Percentiles rank a stretch among this genome's conserved stretches.
These are phyloP conservation scores for Shinisaurus crocodilurus DNA, from an alignment of 2,113 vertebrate species.

Conservation along the genomic window DNA sequence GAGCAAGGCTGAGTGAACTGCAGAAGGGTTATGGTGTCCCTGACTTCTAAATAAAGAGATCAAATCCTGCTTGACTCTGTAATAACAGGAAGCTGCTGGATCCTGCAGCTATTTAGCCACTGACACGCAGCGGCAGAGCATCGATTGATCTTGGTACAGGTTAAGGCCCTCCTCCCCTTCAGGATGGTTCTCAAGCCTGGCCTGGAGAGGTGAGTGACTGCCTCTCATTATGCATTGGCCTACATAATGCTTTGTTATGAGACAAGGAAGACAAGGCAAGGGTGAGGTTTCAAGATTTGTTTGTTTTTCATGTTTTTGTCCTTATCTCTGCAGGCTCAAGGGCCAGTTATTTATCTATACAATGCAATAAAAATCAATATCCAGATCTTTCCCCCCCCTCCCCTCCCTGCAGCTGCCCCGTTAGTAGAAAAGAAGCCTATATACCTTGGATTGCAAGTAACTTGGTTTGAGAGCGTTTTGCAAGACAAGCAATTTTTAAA, in stretches of 20 bases:
- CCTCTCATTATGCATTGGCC: background rate
- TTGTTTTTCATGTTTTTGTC: background rate
- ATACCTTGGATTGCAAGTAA: no score
- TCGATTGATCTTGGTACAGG: background rate
- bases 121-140: background rate
- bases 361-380: background rate
- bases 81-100: background rate
- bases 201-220: background rate
- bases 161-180: background rate
- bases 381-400: no score
- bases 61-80: conserved; percentile 19
- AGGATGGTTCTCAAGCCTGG: background rate
- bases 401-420: background rate
- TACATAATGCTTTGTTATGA: background rate
- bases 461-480: no score
- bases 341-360: background rate
- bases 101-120: background rate
- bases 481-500: no score
- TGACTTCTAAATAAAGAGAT: conserved; percentile 5
- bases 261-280: background rate
- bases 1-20: conserved; percentile 5
- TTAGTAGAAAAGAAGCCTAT: background rate
- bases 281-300: background rate
- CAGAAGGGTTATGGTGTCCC: background rate
- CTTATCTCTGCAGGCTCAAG: background rate